Evolutionary conservation across 2,113 vertebrate genomes (phyloP).

Genomic region (Prunella himalayana): DNA sequence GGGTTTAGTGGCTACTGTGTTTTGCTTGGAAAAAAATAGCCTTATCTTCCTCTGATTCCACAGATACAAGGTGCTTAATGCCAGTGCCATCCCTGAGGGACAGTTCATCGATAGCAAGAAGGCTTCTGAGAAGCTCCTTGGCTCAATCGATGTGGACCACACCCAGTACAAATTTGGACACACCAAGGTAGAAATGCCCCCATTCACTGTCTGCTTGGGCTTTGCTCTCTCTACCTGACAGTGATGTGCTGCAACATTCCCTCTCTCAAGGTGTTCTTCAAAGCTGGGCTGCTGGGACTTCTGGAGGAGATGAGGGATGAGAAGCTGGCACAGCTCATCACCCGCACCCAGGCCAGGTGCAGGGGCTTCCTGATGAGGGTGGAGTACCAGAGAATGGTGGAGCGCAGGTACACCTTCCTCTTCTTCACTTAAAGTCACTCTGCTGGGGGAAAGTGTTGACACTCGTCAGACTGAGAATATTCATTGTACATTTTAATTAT

Average conservation of each 20-base stretch:
- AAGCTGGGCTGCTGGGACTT: conserved; percentile 87
- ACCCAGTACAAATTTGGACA: conserved; percentile 86
- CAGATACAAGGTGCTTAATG: conserved; percentile 73
- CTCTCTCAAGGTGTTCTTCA: conserved; percentile 86
- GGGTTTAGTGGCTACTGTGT: too few relatives aligned
- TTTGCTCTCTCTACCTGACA: neutral
- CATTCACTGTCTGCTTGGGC: neutral
- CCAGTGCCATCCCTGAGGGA: conserved; percentile 87
- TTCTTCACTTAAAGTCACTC: too few relatives aligned
- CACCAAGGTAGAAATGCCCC: conserved; percentile 77
- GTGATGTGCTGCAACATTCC: neutral
- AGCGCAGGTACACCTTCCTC: too few relatives aligned
- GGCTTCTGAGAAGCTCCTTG: conserved; percentile 86
- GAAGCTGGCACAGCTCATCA: conserved; percentile 76
- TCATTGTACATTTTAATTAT: neutral
- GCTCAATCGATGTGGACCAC: conserved; percentile 83
- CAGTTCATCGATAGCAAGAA: conserved; percentile 89
- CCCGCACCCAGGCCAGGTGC: conserved; percentile 76
- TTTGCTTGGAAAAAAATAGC: neutral
- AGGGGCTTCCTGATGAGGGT: conserved; percentile 73
- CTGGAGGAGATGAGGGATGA: conserved; percentile 85
- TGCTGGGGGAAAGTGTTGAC: neutral
- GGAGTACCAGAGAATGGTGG: conserved; percentile 79
- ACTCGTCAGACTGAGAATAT: neutral
- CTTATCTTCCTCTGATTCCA: neutral